Base-by-base conservation (phyloP, 2,113 vertebrate species). In the Cheilinus undulatus region DNA sequence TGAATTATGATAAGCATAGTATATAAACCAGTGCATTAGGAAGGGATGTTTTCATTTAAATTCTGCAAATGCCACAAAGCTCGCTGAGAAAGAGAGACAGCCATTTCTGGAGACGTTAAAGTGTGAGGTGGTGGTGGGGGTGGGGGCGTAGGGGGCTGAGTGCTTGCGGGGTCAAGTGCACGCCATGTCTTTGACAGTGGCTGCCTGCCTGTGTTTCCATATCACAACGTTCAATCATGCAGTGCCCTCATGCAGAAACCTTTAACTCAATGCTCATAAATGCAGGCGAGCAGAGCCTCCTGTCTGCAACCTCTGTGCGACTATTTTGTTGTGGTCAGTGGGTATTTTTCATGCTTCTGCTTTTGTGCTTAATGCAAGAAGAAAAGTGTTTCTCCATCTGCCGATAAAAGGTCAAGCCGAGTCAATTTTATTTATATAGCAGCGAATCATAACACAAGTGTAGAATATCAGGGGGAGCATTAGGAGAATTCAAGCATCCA, bases 231-330 rank as follows among this genome's bases (percentile, higher is more conserved):
- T 92, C 89, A 92, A 92, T 92, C 92, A 91, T 82, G 84, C 83
- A 54, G 79, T 64, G 79, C 85, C 84, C 88, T 91, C 88, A 91
- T 92, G 89, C 91, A 92, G 91, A 93, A 91, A 92, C 82, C 84
- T 86, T 89, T 87, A 88, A 89, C 88, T 86, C 77, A 76, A 71
- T 79, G 88, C 78, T 82, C 88, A 79, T 84, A 65, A 91, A 88
- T 76, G 81, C 85, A 82, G 62, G 60, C 57, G 49, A 76, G 83
- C 80, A 76, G 57, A 72, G 76, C 81, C 42, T 32, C 69, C 83
- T 56, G 82, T 84, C 82, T 52, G 26, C 69, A 78, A 69, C 66
- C 74, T 54, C 61, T 72, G 53, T n/a, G 51, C 46, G 19, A n/a
- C 24, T 27, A 24, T 69, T n/a, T 59, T 66, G 51, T 19, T 78